Percentiles rank a stretch among this genome's conserved stretches.
These are phyloP conservation scores for Drosophila asahinai DNA, from an alignment of 1,140 invertebrate species.

Conservation along the genomic window DNA sequence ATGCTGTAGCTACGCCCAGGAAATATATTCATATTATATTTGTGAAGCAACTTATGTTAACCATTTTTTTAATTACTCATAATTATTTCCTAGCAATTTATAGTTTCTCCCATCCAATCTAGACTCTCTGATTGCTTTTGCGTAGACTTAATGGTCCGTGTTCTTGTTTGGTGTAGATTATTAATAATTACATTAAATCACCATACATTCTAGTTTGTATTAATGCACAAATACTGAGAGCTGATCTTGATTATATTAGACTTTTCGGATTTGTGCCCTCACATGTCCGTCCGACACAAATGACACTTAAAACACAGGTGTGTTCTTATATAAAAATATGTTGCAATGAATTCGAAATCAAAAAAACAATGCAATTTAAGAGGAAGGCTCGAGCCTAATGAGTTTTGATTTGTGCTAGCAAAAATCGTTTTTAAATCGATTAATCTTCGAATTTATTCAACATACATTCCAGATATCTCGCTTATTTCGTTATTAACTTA, in stretches of 20 bases:
- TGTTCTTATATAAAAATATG: conserved; percentile 40
- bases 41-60: neutral
- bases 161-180: neutral
- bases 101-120: too few species aligned
- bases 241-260: conserved; percentile 30
- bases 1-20: neutral
- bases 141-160: neutral
- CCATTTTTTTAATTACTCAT: neutral
- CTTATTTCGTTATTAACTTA: neutral
- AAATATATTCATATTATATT: neutral
- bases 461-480: neutral
- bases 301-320: conserved; percentile 47
- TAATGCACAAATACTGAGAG: conserved; percentile 6
- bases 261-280: conserved; percentile 17
- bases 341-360: conserved; percentile 19
- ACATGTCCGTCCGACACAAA: conserved; percentile 36
- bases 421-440: neutral
- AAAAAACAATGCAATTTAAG: conserved; percentile 14
- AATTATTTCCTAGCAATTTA: too few species aligned
- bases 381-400: conserved; percentile 20
- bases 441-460: too few species aligned
- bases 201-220: neutral
- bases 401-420: neutral
- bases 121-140: neutral
- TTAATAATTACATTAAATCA: neutral